phyloP scores from a whole-genome alignment of 2,113 vertebrate species.

The Tachycineta bicolor region DNA sequence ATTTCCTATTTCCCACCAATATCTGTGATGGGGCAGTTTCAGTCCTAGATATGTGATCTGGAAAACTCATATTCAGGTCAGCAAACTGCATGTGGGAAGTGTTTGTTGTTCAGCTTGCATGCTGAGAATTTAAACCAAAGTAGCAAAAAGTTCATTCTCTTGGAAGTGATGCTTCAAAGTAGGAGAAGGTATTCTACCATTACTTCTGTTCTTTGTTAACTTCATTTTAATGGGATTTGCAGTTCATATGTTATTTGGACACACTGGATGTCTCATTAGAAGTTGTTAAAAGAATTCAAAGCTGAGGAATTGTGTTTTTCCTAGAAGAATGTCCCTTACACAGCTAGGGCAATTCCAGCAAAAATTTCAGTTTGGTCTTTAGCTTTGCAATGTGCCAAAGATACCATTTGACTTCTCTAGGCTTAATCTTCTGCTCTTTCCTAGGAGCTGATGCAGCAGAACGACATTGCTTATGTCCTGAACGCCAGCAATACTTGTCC shows the following conservation, averaged over 20 bases:
- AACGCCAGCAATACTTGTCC: conserved; percentile 96
- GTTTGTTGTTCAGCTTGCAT: neutral
- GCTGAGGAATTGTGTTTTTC: neutral
- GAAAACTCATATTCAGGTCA: neutral
- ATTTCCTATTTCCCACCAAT: neutral
- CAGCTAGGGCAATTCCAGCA: neutral
- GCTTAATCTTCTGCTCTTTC: neutral
- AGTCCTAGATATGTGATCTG: neutral
- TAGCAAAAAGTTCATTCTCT: neutral
- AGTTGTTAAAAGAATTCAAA: neutral
- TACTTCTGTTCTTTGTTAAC: neutral
- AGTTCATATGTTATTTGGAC: neutral
- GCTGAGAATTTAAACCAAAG: neutral
- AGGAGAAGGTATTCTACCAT: neutral
- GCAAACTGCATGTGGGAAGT: neutral
- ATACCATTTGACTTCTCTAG: neutral
- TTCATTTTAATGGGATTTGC: neutral
- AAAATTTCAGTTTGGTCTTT: neutral
- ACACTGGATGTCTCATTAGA: neutral
- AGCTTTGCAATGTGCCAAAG: neutral
- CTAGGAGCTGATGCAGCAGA: conserved; percentile 96
- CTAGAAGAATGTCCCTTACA: neutral
- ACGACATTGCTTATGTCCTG: conserved; percentile 88
- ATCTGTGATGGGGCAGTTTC: neutral
- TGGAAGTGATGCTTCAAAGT: neutral